Conservation (phyloP, 2,797 vertebrate genomes). For the Craterocephalus amniculus region DNA sequence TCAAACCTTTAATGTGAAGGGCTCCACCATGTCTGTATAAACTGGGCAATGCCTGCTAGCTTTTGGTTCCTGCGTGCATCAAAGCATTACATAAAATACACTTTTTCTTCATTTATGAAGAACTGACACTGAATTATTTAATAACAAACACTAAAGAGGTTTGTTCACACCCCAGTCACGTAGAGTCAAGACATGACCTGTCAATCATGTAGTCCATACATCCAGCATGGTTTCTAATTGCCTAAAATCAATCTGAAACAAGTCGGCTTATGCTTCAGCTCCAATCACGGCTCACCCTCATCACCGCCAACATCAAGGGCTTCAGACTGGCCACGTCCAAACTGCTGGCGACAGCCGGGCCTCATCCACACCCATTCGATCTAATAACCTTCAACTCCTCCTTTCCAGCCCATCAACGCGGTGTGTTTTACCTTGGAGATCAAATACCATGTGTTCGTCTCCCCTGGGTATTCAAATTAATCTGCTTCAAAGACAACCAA, state of each 20-base stretch:
- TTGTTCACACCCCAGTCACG: conserved; percentile 44
- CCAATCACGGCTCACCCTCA: conserved; percentile 58
- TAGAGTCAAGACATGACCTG: conserved; percentile 58
- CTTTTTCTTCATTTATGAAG: conserved; percentile 7
- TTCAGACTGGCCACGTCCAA: conserved; percentile 47
- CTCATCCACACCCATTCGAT: conserved; percentile 62
- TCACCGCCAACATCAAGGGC: conserved; percentile 66
- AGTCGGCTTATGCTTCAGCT: conserved; percentile 60
- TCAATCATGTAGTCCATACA: conserved; percentile 59
- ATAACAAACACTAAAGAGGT: neutral
- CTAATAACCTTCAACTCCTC: conserved; percentile 71
- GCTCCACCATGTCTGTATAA: too few species aligned
- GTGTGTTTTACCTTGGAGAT: conserved; percentile 68
- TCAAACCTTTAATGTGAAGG: too few species aligned
- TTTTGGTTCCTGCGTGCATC: neutral
- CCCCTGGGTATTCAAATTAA: conserved; percentile 66
- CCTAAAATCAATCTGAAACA: conserved; percentile 61
- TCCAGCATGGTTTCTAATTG: conserved; percentile 67
- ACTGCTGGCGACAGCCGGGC: conserved; percentile 58
- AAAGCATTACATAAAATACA: neutral
- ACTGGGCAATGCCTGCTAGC: too few species aligned
- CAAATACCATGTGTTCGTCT: conserved; percentile 57
- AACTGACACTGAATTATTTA: neutral
- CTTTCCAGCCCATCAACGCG: conserved; percentile 43
- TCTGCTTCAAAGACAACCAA: conserved; percentile 59